Evolutionary conservation across 2,888 invertebrate genomes (phyloP).

Genomic region (Trachelus stipa): DNA sequence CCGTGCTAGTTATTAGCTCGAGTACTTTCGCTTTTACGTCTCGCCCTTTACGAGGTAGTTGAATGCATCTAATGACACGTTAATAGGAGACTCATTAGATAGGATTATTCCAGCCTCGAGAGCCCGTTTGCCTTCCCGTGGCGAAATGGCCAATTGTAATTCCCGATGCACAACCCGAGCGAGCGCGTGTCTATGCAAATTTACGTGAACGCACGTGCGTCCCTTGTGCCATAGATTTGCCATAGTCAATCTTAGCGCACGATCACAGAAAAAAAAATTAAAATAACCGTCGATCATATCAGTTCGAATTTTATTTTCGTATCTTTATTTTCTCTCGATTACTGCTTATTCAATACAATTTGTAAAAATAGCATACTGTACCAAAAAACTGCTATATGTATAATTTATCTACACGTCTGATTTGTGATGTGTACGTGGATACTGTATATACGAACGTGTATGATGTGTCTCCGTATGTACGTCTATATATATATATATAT

Average conservation of each 20-base stretch:
- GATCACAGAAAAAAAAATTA: constrained; percentile 9
- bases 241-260: neutral
- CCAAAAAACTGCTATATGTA: constrained; percentile 51
- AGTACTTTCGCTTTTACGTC: neutral
- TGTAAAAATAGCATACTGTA: constrained; percentile 65
- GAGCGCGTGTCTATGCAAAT: too few species aligned
- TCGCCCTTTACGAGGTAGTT: neutral
- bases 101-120: neutral
- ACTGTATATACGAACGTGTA: neutral
- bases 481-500: constrained; percentile 3
- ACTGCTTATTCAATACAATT: constrained; percentile 61
- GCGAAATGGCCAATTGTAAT: neutral
- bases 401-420: constrained; percentile 14
- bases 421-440: neutral
- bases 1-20: neutral
- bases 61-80: neutral
- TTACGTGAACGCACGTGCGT: neutral
- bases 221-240: neutral
- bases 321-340: constrained; percentile 54
- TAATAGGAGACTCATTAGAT: neutral
- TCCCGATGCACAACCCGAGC: neutral
- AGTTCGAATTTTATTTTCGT: constrained; percentile 29
- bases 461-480: neutral
- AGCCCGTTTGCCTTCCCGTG: neutral
- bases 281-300: constrained; percentile 3